phyloP scores from a whole-genome alignment of 2,113 vertebrate genomes.

The Platichthys stellatus region DNA sequence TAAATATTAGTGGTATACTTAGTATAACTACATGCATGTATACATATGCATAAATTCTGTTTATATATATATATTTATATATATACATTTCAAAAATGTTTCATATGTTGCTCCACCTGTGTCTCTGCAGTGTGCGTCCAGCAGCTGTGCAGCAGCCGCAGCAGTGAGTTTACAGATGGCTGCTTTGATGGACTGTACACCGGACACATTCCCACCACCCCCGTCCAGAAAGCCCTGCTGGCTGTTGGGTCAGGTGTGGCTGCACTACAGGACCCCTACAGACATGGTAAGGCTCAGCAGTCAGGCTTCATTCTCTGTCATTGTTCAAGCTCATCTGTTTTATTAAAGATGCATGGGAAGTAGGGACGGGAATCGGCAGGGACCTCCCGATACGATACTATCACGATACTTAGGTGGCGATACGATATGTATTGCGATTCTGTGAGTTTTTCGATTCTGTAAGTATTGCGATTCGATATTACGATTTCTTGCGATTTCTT shows the following conservation, averaged over 20 bases:
- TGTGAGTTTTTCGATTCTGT: too few relatives aligned
- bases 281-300: slow-evolving; percentile 87
- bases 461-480: too few relatives aligned
- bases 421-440: too few relatives aligned
- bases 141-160: slow-evolving; percentile 37
- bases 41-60: too few relatives aligned
- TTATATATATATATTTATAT: too few relatives aligned
- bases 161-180: slow-evolving; percentile 19
- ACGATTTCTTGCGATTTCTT: too few relatives aligned
- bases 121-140: slow-evolving; percentile 29
- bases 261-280: slow-evolving; percentile 90
- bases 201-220: slow-evolving; percentile 88
- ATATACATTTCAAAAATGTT: background rate
- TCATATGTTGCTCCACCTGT: slow-evolving; percentile 1
- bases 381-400: too few relatives aligned
- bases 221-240: slow-evolving; percentile 89
- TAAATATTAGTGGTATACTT: too few relatives aligned
- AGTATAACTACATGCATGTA: too few relatives aligned
- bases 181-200: slow-evolving; percentile 82
- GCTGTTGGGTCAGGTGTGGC: slow-evolving; percentile 88
- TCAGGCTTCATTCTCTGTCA: too few relatives aligned
- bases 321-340: background rate
- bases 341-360: background rate
- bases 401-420: too few relatives aligned
- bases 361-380: too few relatives aligned